phyloP scores from a whole-genome alignment of 1,140 invertebrate species.

The Macrocentrus cingulum region DNA sequence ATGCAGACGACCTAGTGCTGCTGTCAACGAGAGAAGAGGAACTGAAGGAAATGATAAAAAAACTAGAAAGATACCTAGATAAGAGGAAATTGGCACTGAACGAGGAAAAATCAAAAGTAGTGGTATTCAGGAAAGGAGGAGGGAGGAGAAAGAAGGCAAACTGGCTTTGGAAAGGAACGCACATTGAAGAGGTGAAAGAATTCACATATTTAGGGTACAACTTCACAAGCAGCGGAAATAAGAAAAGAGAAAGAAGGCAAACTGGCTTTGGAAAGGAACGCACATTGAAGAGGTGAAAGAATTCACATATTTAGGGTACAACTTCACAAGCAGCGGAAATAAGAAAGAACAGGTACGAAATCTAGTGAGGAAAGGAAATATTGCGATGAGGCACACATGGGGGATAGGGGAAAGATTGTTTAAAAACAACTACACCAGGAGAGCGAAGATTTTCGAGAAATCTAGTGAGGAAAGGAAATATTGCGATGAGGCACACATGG shows the following conservation, averaged over 20 bases:
- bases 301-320: slow-evolving; percentile 18
- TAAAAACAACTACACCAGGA: slow-evolving; percentile 13
- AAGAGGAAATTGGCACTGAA: slow-evolving; percentile 5
- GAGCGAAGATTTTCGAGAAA: slow-evolving; percentile 19
- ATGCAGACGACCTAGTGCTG: slow-evolving; percentile 10
- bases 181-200: slow-evolving; percentile 11
- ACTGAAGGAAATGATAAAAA: not conserved
- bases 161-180: not conserved
- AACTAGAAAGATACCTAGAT: slow-evolving; percentile 3
- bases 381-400: slow-evolving; percentile 8
- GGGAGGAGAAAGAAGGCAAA: not conserved
- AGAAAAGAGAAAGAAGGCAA: not conserved
- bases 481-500: slow-evolving; percentile 8
- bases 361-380: not conserved
- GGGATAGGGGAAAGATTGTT: slow-evolving; percentile 20
- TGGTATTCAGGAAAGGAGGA: slow-evolving; percentile 13
- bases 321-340: not conserved
- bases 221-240: not conserved
- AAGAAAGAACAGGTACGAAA: not conserved
- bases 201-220: slow-evolving; percentile 18
- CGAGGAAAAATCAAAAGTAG: slow-evolving; percentile 6
- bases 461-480: slow-evolving; percentile 16
- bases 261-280: not conserved
- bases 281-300: slow-evolving; percentile 10
- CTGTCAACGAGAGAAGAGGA: not conserved